Conservation (phyloP, 64 coral and sea anemone genomes). For the Orbicella faveolata region DNA sequence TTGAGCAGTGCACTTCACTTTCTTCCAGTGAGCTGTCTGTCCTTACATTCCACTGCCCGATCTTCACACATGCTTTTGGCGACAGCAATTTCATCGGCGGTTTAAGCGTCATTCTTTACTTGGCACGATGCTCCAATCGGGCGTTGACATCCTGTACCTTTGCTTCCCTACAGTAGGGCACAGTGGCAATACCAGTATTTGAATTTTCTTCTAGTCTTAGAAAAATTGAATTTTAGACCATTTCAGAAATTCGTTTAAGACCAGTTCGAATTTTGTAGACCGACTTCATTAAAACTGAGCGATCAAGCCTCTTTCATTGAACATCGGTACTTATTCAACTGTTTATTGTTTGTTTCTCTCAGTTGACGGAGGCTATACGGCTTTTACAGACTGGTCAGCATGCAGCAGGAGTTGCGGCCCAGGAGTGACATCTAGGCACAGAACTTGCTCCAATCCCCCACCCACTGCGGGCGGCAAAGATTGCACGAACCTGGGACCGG, state of each 20-base stretch:
- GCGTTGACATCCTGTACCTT: no score
- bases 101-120: no score
- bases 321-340: neutral
- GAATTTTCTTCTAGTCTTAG: neutral
- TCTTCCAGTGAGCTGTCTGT: no score
- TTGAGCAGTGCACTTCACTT: no score
- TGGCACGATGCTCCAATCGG: no score
- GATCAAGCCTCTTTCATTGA: no score
- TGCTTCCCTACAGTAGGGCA: no score
- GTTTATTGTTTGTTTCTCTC: neutral
- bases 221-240: neutral
- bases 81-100: no score
- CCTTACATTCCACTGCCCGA: no score
- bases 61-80: no score
- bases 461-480: conserved; percentile 85
- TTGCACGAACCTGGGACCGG: conserved; percentile 78
- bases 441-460: conserved; percentile 66
- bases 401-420: conserved; percentile 87
- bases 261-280: neutral
- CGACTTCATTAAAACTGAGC: no score
- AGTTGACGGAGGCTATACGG: conserved; percentile 85
- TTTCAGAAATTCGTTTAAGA: neutral
- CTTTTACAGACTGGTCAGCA: conserved; percentile 72
- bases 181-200: no score
- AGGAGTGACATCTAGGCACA: conserved; percentile 88